These are phyloP conservation scores for Panurus biarmicus DNA, from an alignment of 2,113 vertebrate species.

Conservation along the genomic window DNA sequence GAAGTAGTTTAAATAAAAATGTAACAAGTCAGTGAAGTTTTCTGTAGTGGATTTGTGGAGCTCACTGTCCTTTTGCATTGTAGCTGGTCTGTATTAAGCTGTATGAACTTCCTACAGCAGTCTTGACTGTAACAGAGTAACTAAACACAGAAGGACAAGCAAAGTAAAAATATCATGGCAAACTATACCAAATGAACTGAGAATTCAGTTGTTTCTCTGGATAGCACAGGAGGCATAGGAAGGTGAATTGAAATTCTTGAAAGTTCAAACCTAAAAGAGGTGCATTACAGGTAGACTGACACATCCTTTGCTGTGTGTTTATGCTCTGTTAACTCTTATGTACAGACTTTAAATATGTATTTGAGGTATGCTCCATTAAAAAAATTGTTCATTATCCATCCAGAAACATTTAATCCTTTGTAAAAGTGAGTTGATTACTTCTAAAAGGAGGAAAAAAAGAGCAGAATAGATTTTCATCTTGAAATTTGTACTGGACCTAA, in stretches of 20 bases:
- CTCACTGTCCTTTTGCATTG: neutral
- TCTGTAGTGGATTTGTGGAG: neutral
- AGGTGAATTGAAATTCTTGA: neutral
- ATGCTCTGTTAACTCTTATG: neutral
- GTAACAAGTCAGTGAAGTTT: neutral
- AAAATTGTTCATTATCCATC: neutral
- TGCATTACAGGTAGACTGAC: neutral
- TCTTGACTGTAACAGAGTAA: neutral
- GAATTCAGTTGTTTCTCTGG: neutral
- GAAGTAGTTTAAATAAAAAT: neutral
- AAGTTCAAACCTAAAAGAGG: neutral
- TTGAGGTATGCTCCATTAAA: fast-evolving
- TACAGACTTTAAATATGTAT: neutral
- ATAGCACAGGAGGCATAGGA: neutral
- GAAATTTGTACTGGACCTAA: neutral
- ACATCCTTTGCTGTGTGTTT: neutral
- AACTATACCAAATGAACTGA: neutral
- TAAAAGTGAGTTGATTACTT: neutral
- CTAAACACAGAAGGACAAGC: neutral
- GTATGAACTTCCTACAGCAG: neutral
- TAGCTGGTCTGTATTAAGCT: neutral
- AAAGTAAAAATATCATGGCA: neutral
- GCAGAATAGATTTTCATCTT: neutral
- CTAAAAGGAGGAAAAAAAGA: neutral
- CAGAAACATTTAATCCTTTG: neutral